Conservation (phyloP, 2,888 invertebrate genomes). For the Pelosia muscerda region DNA sequence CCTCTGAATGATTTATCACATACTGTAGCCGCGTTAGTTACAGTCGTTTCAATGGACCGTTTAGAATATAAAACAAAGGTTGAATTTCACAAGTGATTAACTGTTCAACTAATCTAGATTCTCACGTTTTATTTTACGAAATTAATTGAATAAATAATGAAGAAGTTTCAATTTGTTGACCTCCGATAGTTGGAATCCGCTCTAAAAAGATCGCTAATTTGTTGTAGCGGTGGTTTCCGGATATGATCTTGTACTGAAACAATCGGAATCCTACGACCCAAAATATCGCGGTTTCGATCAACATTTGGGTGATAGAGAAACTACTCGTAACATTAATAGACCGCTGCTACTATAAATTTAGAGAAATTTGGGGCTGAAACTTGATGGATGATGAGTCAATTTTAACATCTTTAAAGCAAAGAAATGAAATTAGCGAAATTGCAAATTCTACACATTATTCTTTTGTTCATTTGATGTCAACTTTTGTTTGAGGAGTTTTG, state of each 20-base stretch:
- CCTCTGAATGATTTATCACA: not conserved
- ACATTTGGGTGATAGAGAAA: not conserved
- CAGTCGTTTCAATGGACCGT: not conserved
- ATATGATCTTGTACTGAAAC: not conserved
- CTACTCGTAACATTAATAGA: not conserved
- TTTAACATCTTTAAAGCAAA: not conserved
- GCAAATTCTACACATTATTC: not conserved
- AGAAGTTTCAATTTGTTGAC: not conserved
- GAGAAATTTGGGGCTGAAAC: not conserved
- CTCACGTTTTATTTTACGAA: not conserved
- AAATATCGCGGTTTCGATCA: not conserved
- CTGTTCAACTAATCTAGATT: not conserved
- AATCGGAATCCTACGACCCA: not conserved
- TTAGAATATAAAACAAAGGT: not conserved
- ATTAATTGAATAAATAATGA: not conserved
- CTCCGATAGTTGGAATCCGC: not conserved
- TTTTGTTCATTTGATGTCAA: not conserved
- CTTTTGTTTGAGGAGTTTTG: constrained; percentile 22
- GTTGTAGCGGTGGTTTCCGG: not conserved
- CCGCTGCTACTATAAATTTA: not conserved
- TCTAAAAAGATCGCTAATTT: not conserved
- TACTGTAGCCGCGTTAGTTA: not conserved
- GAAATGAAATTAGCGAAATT: not conserved
- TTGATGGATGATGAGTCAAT: not conserved
- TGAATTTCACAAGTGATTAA: not conserved